Percentiles rank a stretch among this genome's conserved stretches.
Evolutionary conservation across 2,888 invertebrate genomes (phyloP).

Genomic region (Microplitis deprimator): DNA sequence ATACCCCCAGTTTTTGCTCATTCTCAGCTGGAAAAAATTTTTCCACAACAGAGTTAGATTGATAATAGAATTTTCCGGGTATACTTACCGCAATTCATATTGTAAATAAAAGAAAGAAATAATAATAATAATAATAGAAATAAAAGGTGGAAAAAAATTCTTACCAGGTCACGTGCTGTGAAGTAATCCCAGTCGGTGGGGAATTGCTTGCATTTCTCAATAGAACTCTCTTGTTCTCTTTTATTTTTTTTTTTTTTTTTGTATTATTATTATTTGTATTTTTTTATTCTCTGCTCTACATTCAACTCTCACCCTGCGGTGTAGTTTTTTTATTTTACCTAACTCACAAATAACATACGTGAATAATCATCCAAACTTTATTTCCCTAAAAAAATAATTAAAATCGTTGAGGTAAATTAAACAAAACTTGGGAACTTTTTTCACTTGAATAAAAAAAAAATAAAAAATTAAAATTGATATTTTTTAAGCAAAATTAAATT

Average conservation of each 20-base stretch:
- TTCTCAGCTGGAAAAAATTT: background rate
- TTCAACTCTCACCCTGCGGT: slow-evolving; percentile 1
- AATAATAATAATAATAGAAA: slow-evolving; percentile 8
- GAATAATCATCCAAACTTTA: background rate
- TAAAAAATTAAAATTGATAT: background rate
- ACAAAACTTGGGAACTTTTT: background rate
- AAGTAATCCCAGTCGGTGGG: slow-evolving; percentile 34
- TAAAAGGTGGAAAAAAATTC: slow-evolving; percentile 28
- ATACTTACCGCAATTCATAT: background rate
- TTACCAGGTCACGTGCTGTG: slow-evolving; percentile 35
- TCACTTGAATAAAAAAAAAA: background rate
- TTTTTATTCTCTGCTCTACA: background rate
- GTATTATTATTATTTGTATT: background rate
- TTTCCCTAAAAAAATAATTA: background rate
- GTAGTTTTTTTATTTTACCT: background rate
- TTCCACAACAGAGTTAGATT: background rate
- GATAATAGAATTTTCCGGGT: background rate
- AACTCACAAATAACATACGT: background rate
- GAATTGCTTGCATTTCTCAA: slow-evolving; percentile 31
- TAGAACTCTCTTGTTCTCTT: slow-evolving; percentile 6
- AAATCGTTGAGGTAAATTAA: background rate
- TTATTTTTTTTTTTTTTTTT: background rate
- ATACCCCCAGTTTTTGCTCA: background rate
- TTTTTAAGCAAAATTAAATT: background rate
- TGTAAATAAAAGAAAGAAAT: background rate